Conservation (phyloP, 2,797 vertebrate genomes). For the Emys orbicularis region DNA sequence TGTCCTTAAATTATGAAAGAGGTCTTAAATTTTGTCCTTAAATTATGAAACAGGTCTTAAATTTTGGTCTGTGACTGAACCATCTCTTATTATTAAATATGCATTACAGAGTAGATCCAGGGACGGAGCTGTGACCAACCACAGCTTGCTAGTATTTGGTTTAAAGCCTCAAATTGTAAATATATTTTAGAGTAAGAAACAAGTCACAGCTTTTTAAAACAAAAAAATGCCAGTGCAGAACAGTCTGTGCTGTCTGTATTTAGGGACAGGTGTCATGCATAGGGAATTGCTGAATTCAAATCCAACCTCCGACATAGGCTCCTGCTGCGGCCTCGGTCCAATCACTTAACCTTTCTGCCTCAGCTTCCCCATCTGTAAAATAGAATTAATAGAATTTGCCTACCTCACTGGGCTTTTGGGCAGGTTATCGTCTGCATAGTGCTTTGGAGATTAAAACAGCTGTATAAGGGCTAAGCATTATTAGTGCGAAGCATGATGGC, state of each 20-base stretch:
- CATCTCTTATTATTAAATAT: not conserved
- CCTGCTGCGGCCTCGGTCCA: not conserved
- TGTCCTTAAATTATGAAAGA: not conserved
- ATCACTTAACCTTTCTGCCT: conserved; percentile 9
- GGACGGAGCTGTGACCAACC: not conserved
- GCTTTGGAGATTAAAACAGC: not conserved
- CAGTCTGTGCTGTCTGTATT: not conserved
- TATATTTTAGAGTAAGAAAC: not conserved
- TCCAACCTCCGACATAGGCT: not conserved
- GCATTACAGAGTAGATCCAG: not conserved
- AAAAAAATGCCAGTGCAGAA: not conserved
- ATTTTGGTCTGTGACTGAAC: not conserved
- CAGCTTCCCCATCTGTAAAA: conserved; percentile 37
- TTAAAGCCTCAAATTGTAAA: not conserved
- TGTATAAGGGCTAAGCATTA: conserved; percentile 1
- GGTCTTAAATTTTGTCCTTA: not conserved
- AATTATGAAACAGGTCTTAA: not conserved
- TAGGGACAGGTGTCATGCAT: not conserved
- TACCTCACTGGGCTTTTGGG: conserved; percentile 54
- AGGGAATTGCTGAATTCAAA: not conserved
- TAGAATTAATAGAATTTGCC: conserved; percentile 25
- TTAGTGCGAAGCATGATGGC: not conserved
- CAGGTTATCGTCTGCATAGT: not conserved
- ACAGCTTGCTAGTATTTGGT: not conserved
- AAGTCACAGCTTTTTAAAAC: not conserved